These are phyloP conservation scores for Drosophila eohydei DNA, from an alignment of 2,888 invertebrate species.

Conservation along the genomic window DNA sequence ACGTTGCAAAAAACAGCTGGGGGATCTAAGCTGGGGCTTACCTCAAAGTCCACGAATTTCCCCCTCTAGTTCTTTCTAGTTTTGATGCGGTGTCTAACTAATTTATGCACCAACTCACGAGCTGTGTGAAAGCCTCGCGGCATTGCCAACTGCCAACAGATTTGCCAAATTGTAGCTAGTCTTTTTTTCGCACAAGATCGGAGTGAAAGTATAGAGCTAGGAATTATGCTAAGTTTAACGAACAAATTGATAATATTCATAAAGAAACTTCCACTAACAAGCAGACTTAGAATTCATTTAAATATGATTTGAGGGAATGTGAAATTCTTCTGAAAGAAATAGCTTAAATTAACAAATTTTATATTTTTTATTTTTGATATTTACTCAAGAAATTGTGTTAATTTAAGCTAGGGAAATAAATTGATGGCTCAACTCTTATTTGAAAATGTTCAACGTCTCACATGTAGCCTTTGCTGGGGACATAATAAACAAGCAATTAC, in stretches of 20 bases:
- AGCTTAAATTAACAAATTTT: too few relatives aligned
- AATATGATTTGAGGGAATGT: too few relatives aligned
- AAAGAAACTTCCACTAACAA: too few relatives aligned
- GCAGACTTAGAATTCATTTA: background rate
- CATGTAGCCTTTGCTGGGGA: too few relatives aligned
- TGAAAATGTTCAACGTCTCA: too few relatives aligned
- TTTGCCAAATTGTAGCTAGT: slow-evolving; percentile 9
- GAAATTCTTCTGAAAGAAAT: too few relatives aligned
- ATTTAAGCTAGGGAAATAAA: too few relatives aligned
- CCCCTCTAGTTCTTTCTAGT: slow-evolving; percentile 26
- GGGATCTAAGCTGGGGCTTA: slow-evolving; percentile 4
- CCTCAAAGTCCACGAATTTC: slow-evolving; percentile 17
- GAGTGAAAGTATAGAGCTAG: background rate
- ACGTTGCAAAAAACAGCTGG: slow-evolving; percentile 7
- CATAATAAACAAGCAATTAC: too few relatives aligned
- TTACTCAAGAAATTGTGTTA: too few relatives aligned
- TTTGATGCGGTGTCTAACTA: slow-evolving; percentile 50
- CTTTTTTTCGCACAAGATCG: background rate
- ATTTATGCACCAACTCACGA: slow-evolving; percentile 46
- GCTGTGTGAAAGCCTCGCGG: slow-evolving; percentile 25
- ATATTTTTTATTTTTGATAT: too few relatives aligned
- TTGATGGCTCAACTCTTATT: too few relatives aligned
- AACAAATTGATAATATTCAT: background rate
- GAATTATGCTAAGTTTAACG: background rate
- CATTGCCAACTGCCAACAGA: slow-evolving; percentile 26